These are phyloP conservation scores for Phalacrocorax aristotelis DNA, from an alignment of 2,113 vertebrate species.

Conservation along the genomic window DNA sequence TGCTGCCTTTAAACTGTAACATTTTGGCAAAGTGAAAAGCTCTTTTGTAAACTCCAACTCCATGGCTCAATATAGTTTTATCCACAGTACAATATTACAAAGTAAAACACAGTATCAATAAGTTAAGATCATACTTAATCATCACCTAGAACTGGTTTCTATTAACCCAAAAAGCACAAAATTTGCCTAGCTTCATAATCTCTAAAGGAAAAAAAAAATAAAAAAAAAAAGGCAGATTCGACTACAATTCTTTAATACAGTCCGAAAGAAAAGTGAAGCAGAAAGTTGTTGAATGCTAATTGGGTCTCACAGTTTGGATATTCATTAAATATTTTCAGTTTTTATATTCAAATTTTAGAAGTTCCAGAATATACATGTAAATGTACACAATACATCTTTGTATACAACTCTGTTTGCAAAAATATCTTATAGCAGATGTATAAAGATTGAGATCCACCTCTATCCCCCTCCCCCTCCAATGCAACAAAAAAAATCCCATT, in stretches of 20 bases:
- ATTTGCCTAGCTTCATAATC: conserved; percentile 42
- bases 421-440: conserved; percentile 71
- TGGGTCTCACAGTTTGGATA: conserved; percentile 52
- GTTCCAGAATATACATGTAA: conserved; percentile 73
- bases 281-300: conserved; percentile 37
- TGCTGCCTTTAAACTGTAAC: conserved; percentile 66
- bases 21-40: conserved; percentile 80
- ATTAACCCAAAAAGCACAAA: conserved; percentile 64
- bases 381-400: conserved; percentile 71
- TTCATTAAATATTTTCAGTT: conserved; percentile 56
- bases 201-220: conserved; percentile 26
- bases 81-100: conserved; percentile 74
- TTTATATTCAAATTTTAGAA: conserved; percentile 71
- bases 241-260: conserved; percentile 41
- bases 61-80: conserved; percentile 76
- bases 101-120: conserved; percentile 73
- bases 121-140: conserved; percentile 76
- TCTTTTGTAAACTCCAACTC: conserved; percentile 79
- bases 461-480: neutral
- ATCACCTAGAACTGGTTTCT: conserved; percentile 65
- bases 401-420: conserved; percentile 76
- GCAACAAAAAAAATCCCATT: neutral
- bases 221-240: conserved; percentile 4
- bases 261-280: conserved; percentile 60
- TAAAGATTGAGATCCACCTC: conserved; percentile 60